These are phyloP conservation scores for Phaetusa simplex DNA, from an alignment of 2,113 vertebrate species.

Conservation along the genomic window DNA sequence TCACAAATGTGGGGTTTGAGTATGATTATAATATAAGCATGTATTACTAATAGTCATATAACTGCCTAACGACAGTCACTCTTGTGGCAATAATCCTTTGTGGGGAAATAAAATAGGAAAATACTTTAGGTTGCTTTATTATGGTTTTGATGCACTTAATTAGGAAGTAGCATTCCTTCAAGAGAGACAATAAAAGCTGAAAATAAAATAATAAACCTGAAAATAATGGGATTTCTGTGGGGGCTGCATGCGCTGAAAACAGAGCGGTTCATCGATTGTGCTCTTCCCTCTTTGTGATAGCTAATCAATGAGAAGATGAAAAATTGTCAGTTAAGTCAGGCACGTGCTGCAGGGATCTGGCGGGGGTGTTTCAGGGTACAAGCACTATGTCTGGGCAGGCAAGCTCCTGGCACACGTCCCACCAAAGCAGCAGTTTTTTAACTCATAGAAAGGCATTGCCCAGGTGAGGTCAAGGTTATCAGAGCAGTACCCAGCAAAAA, in stretches of 20 bases:
- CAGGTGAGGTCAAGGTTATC: background rate
- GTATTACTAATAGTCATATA: background rate
- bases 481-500: background rate
- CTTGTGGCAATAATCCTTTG: background rate
- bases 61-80: background rate
- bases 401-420: background rate
- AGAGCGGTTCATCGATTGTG: background rate
- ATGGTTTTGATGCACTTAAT: constrained; percentile 24
- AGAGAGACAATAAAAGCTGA: constrained; percentile 21
- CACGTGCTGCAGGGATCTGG: background rate
- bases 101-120: constrained; percentile 5
- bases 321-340: background rate
- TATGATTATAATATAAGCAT: background rate
- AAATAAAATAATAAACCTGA: constrained; percentile 37
- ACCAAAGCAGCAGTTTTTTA: background rate
- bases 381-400: background rate
- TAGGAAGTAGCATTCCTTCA: constrained; percentile 30
- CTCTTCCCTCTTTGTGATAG: background rate
- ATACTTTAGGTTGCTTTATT: background rate
- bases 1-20: background rate
- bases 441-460: background rate
- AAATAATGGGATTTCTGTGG: background rate
- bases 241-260: background rate
- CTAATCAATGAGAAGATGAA: constrained; percentile 7
- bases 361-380: background rate